Evolutionary conservation across 2,888 invertebrate species (phyloP).

Genomic region (Halictus ligatus): DNA sequence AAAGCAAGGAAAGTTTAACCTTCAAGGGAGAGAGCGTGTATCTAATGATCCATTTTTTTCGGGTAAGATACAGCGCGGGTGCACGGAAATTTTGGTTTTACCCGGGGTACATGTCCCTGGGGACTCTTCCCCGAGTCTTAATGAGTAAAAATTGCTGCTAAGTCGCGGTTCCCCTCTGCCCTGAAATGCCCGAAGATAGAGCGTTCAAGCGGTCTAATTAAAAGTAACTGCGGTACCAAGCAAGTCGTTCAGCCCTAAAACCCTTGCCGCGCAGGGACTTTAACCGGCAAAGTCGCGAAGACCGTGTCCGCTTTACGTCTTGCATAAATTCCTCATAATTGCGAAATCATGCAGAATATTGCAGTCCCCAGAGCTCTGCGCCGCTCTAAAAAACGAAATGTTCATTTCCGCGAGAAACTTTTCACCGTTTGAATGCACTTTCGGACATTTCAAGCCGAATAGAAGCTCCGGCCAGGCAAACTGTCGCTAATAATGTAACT

Average conservation of each 20-base stretch:
- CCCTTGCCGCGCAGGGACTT: slow-evolving; percentile 32
- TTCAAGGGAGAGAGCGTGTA: background rate
- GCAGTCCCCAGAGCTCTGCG: background rate
- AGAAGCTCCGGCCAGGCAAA: background rate
- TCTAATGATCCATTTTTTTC: background rate
- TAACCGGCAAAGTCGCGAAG: slow-evolving; percentile 51
- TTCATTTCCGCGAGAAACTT: background rate
- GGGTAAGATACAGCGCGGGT: slow-evolving; percentile 27
- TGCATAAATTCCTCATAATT: slow-evolving; percentile 55
- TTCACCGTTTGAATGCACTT: background rate
- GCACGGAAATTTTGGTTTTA: slow-evolving; percentile 34
- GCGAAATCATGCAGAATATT: slow-evolving; percentile 49
- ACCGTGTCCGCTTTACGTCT: slow-evolving; percentile 43
- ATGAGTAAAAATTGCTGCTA: slow-evolving; percentile 80
- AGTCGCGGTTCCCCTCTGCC: slow-evolving; percentile 62
- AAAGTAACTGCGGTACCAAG: slow-evolving; percentile 74
- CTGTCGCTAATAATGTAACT: background rate
- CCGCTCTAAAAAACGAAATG: background rate
- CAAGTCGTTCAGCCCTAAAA: slow-evolving; percentile 38
- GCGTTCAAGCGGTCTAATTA: slow-evolving; percentile 76
- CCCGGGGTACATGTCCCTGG: slow-evolving; percentile 46
- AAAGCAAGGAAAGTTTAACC: background rate
- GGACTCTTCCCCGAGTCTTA: slow-evolving; percentile 66
- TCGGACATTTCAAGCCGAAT: background rate
- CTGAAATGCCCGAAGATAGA: slow-evolving; percentile 71